Evolutionary conservation across 1,140 invertebrate genomes (phyloP), one percentile per base, ranked within the genome.

Genomic region (Papilio xuthus): DNA sequence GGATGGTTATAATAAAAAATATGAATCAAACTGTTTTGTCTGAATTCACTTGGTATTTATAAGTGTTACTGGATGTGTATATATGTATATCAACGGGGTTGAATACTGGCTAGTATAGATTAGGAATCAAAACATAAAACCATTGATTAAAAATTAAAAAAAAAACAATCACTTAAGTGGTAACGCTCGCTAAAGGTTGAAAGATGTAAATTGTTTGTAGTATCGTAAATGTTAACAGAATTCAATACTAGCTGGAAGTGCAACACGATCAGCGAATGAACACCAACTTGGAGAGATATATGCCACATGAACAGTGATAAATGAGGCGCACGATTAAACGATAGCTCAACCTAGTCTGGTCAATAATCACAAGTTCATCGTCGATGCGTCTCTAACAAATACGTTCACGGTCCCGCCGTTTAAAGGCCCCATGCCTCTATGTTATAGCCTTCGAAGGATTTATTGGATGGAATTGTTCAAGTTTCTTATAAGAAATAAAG

Each of bases 1-100:
- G 92, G 92, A 94, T 90, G 91, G 89, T 89, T 88, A 90, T 87
- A 90, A 84, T 89, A 84, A 91, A 89, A 67, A 67, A 56, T 6
- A 89, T 88, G 85, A 88, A 86, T 89, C 86, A 87, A 90, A 86
- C 88, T 89, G 90, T 92, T 90, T 90, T 88, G 88, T 92, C 90
- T 92, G 90, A 88, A 88, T 92, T 82, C 87, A 90, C 89, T 89
- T 90, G 81, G 88, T 92, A 91, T 86, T 85, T 89, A 86, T 93
- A 93, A 92, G 91, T 91, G 90, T 93, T 93, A 89, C 88, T 92
- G 89, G 87, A 88, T 91, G 89, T 93, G 88, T 90, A 90, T 88
- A 90, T 86, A 83, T 87, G 86, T 90, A 89, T 81, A 86, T 89
- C 85, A 78, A 78, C 75, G 80, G 84, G 32, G 85, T 84, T 82